Conservation (phyloP, 2,113 vertebrate species). For the Naja naja region DNA sequence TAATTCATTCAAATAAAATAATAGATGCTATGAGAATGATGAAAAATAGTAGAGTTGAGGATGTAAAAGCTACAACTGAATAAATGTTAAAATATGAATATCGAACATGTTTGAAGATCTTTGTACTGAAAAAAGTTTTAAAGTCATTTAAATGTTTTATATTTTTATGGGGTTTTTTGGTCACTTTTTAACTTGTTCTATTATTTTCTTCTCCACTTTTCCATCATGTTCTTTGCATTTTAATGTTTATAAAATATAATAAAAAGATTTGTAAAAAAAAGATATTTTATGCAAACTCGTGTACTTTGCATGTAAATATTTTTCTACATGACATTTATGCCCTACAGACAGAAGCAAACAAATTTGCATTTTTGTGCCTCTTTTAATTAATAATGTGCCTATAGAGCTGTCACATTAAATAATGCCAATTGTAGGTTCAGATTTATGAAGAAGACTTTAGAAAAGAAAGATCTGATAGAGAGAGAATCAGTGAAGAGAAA, state of each 20-base stretch:
- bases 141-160: background rate
- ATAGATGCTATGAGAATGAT: too few species aligned
- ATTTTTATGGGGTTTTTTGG: background rate
- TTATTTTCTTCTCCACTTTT: background rate
- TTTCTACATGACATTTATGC: background rate
- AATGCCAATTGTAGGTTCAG: conserved; percentile 59
- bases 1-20: background rate
- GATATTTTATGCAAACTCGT: background rate
- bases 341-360: background rate
- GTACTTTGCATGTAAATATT: background rate
- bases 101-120: background rate
- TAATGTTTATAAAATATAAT: background rate
- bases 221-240: background rate
- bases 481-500: conserved; percentile 72
- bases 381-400: background rate
- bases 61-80: too few species aligned
- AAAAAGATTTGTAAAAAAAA: background rate
- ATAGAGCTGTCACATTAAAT: background rate
- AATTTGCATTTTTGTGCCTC: background rate
- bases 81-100: background rate
- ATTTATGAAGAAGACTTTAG: conserved; percentile 78
- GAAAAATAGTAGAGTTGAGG: too few species aligned
- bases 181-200: background rate
- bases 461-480: conserved; percentile 72
- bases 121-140: background rate